Percentiles rank a stretch among this genome's conserved stretches.
Conservation (phyloP, 1,140 invertebrate genomes). For the Drosophila yakuba region DNA sequence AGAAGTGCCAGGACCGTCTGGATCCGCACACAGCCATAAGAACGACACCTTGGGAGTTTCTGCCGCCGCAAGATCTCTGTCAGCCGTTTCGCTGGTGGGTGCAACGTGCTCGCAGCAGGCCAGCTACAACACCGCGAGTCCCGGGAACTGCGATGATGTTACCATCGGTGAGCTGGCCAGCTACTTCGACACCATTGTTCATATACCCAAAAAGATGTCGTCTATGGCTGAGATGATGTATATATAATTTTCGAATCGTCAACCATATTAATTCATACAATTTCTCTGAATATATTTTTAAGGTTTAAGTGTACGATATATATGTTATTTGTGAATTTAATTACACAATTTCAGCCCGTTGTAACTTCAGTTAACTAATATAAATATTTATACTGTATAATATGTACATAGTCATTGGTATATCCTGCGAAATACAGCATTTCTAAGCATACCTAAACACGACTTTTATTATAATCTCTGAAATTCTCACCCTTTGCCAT, state of each 20-base stretch:
- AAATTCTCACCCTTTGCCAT: too few species aligned
- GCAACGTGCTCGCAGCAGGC: conserved; percentile 87
- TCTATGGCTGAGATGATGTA: conserved; percentile 99
- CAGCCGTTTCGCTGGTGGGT: conserved; percentile 19
- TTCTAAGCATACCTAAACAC: conserved; percentile 10
- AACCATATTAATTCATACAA: conserved; percentile 3
- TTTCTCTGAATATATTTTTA: conserved; percentile 25
- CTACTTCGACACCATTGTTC: conserved; percentile 96
- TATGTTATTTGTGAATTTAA: conserved; percentile 46
- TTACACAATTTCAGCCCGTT: conserved; percentile 26
- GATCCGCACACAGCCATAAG: not conserved
- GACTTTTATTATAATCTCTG: not conserved
- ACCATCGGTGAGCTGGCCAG: conserved; percentile 96
- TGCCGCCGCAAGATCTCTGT: conserved; percentile 2
- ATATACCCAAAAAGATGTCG: conserved; percentile 98
- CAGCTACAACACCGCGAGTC: conserved; percentile 85
- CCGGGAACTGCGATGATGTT: conserved; percentile 88
- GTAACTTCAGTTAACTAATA: conserved; percentile 19
- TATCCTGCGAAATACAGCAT: conserved; percentile 40
- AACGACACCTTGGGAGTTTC: not conserved
- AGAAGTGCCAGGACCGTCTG: conserved; percentile 3
- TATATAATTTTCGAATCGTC: conserved; percentile 86
- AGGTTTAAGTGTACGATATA: conserved; percentile 16
- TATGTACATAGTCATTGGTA: conserved; percentile 45
- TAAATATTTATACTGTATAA: conserved; percentile 46